These are phyloP conservation scores for Drosophila borealis DNA, from an alignment of 2,888 invertebrate species.

Conservation along the genomic window DNA sequence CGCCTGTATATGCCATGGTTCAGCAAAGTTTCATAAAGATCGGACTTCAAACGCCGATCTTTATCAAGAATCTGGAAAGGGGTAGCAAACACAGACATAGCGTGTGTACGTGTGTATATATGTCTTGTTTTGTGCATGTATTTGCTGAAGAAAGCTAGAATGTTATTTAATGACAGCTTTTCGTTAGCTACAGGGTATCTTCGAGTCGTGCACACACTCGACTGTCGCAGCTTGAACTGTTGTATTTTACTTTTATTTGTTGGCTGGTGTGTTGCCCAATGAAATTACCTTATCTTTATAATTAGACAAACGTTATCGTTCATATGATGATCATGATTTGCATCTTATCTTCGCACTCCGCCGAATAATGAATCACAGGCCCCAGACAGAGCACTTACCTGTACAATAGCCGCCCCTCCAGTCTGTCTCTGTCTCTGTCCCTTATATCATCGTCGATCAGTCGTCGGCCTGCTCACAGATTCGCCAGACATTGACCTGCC, in stretches of 20 bases:
- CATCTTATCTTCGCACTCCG: constrained; percentile 36
- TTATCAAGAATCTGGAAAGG: too few relatives aligned
- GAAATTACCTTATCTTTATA: constrained; percentile 26
- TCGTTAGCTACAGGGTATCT: too few relatives aligned
- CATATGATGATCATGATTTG: constrained; percentile 27
- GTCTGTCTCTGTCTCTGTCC: neutral
- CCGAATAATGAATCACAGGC: constrained; percentile 41
- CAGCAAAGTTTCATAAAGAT: too few relatives aligned
- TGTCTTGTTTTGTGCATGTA: too few relatives aligned
- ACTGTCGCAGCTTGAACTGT: neutral
- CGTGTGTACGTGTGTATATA: too few relatives aligned
- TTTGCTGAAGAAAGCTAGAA: too few relatives aligned
- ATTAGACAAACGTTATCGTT: constrained; percentile 32
- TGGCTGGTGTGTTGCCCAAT: constrained; percentile 21
- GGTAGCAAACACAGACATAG: too few relatives aligned
- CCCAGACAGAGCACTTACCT: constrained; percentile 19
- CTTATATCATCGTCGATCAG: constrained; percentile 49
- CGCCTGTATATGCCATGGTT: too few relatives aligned
- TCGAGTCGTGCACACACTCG: too few relatives aligned
- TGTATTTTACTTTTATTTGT: neutral
- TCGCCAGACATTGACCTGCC: constrained; percentile 48
- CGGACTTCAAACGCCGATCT: too few relatives aligned
- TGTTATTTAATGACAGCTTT: too few relatives aligned
- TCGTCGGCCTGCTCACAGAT: constrained; percentile 24
- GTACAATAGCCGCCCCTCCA: constrained; percentile 5